Conservation (phyloP, 92 coral and sea anemone species). For the Desmophyllum pertusum region DNA sequence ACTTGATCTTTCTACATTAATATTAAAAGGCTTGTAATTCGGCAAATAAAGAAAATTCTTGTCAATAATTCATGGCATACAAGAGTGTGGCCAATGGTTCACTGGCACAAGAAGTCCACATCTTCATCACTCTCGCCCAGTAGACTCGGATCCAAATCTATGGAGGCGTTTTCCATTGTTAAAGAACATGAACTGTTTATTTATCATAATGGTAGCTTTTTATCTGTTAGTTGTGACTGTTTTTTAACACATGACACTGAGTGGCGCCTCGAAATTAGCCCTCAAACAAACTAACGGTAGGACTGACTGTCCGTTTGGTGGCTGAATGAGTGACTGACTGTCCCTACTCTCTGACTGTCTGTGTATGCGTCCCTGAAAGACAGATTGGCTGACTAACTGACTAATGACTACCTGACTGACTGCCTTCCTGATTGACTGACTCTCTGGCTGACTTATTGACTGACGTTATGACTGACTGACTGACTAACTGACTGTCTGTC, state of each 20-base stretch:
- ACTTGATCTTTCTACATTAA: slow-evolving; percentile 8
- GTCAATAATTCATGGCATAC: neutral
- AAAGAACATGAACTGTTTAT: slow-evolving; percentile 5
- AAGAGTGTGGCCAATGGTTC: neutral
- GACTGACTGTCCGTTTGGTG: neutral
- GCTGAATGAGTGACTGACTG: neutral
- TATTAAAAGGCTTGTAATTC: slow-evolving; percentile 2
- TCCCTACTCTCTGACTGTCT: neutral
- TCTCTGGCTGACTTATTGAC: neutral
- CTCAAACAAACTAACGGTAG: too few species aligned
- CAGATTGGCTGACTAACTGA: too few species aligned
- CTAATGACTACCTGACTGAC: neutral
- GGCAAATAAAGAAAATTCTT: neutral
- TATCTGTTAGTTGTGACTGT: neutral
- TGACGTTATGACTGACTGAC: neutral
- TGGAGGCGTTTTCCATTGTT: slow-evolving; percentile 26
- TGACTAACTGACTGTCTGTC: neutral
- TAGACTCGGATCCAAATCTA: slow-evolving; percentile 45
- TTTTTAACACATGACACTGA: too few species aligned
- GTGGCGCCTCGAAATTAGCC: too few species aligned
- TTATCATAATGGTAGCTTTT: neutral
- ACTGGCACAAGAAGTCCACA: slow-evolving; percentile 20
- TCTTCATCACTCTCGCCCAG: slow-evolving; percentile 42
- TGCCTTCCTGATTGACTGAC: too few species aligned
- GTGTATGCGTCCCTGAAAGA: neutral